Evolutionary conservation across 2,888 invertebrate species (phyloP).

Genomic region (Phaonia tiefii): DNA sequence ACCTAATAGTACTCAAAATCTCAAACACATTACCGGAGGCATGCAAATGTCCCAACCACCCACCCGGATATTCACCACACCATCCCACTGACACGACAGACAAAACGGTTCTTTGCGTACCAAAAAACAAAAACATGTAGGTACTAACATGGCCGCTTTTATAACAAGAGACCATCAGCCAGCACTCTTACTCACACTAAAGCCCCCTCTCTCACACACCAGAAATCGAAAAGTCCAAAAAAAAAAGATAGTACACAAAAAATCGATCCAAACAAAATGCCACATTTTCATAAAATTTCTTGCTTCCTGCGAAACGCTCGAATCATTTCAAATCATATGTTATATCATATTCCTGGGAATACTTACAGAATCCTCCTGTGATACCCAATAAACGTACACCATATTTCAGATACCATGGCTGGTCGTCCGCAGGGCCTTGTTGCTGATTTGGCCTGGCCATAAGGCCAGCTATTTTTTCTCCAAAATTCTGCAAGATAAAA

Average conservation of each 20-base stretch:
- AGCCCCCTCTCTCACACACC: conserved; percentile 51
- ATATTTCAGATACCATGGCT: conserved; percentile 95
- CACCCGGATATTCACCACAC: neutral
- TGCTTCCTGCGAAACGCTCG: neutral
- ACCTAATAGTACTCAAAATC: conserved; percentile 16
- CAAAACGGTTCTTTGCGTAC: neutral
- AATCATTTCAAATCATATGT: neutral
- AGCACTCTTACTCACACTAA: conserved; percentile 51
- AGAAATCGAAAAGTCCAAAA: conserved; percentile 69
- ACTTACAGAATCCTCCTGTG: conserved; percentile 91
- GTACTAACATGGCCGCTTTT: conserved; percentile 64
- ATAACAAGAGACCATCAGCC: conserved; percentile 68
- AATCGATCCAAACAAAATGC: conserved; percentile 74
- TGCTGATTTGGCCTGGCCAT: conserved; percentile 88
- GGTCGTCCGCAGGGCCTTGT: conserved; percentile 85
- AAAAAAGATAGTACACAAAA: conserved; percentile 73
- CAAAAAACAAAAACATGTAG: conserved; percentile 58
- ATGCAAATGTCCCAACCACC: neutral
- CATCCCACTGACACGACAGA: neutral
- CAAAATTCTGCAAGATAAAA: conserved; percentile 80
- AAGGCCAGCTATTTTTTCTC: conserved; percentile 89
- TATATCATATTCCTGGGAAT: conserved; percentile 3
- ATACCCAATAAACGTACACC: conserved; percentile 91
- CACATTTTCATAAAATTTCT: conserved; percentile 1
- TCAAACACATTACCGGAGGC: neutral